These are phyloP conservation scores for Aurelia aurita DNA, from an alignment of 30 jellyfish, hydroid and myxozoan genomes.

Conservation along the genomic window DNA sequence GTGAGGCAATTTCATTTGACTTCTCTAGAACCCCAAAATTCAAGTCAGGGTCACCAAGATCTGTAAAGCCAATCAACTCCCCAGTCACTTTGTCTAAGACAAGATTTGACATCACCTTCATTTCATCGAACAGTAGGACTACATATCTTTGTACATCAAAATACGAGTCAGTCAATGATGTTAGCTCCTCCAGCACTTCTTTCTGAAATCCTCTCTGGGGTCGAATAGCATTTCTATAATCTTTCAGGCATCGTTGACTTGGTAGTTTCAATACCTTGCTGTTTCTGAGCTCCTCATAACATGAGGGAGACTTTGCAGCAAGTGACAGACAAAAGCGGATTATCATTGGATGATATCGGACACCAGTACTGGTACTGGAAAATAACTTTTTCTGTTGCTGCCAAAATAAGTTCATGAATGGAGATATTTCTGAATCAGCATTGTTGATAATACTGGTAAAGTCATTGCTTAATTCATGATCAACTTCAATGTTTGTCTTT, in stretches of 20 bases:
- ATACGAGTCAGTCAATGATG: background rate
- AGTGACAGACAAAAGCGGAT: constrained; percentile 57
- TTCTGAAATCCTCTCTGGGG: constrained; percentile 49
- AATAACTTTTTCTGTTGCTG: constrained; percentile 36
- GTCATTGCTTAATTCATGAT: constrained; percentile 43
- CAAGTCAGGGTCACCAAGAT: constrained; percentile 63
- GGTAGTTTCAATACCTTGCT: constrained; percentile 36
- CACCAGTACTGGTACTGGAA: constrained; percentile 18
- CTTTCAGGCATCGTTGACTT: constrained; percentile 47
- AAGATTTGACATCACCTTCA: constrained; percentile 58
- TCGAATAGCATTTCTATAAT: constrained; percentile 34
- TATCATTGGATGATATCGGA: constrained; percentile 47
- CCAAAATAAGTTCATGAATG: constrained; percentile 56
- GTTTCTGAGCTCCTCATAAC: constrained; percentile 59
- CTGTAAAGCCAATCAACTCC: constrained; percentile 57
- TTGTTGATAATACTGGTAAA: constrained; percentile 12
- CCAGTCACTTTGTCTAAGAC: constrained; percentile 52
- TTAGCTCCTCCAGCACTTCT: constrained; percentile 42
- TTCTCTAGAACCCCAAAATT: constrained; percentile 42
- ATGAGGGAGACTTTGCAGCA: constrained; percentile 60
- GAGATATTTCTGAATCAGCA: constrained; percentile 35
- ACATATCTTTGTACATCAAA: constrained; percentile 54
- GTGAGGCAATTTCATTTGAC: constrained; percentile 53
- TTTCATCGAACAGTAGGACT: constrained; percentile 47
- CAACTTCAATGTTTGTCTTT: constrained; percentile 12